Evolutionary conservation across 2,113 vertebrate genomes (phyloP), one percentile per base, ranked within the genome.

Genomic region (Oxyruncus cristatus): DNA sequence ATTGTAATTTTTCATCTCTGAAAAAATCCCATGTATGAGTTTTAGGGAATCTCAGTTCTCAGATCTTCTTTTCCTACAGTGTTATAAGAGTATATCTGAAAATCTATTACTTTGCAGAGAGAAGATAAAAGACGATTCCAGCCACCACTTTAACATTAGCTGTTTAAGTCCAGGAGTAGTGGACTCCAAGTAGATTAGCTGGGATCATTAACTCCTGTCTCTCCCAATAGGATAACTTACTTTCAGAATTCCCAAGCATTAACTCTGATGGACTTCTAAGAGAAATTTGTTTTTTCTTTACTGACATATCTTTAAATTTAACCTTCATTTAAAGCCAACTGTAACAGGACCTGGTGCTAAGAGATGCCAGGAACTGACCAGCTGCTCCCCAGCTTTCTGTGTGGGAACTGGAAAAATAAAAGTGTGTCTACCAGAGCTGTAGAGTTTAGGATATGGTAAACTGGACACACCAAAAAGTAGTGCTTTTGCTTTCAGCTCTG

Each of bases 91-190:
- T 33, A 23, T 59, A 67, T 32, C 35, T 68, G 42, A 59, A 66
- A 46, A 91, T 86, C 77, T 81, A 59, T 84, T 3, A 1, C 55
- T 84, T 88, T 86, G 21, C 28, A 90, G 70, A 63, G 35, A 65
- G 53, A 89, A 93, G 75, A 88, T 58, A 86, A 90, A 96, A 95
- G 50, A 32, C 23, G 32, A 91, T 95, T 93, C 44, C 76, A 92
- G n/a, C 30, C 91, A 59, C 35, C 13, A 32, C 55, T 96, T 67
- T 47, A 58, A 65, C 14, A 56, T 58, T 6, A 49, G 80, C 35
- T 70, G 11, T 73, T 88, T 59, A 86, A 93, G 26, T 8, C 26
- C 28, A 62, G 42, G 27, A 85, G 8, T 30, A 62, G n/a, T 41
- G 66, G 42, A 77, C 30, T 73, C 67, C 63, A 93, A 94, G 30